Conservation (phyloP, 2,888 invertebrate species). For the Nebria salina region DNA sequence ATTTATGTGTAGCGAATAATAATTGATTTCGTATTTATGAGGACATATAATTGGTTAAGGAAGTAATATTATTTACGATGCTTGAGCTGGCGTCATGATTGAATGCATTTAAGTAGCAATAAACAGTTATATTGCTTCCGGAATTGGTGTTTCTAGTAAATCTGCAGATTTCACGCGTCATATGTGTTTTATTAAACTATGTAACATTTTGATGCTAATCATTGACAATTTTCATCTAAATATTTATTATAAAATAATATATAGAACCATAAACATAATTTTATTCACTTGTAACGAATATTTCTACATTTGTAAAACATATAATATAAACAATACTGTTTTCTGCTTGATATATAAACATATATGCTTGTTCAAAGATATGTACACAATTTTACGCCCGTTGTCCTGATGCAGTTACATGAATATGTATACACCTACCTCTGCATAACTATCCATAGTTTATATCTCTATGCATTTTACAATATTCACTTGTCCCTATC, state of each 20-base stretch:
- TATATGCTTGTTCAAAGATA: not conserved
- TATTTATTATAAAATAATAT: not conserved
- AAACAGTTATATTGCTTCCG: not conserved
- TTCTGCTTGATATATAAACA: not conserved
- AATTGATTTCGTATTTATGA: not conserved
- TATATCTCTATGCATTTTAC: not conserved
- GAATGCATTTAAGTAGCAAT: not conserved
- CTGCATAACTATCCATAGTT: not conserved
- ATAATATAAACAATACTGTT: not conserved
- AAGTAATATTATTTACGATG: not conserved
- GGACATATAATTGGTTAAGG: not conserved
- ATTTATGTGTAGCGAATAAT: not conserved
- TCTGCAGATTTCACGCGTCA: not conserved
- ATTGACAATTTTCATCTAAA: too few relatives aligned
- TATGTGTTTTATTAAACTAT: not conserved
- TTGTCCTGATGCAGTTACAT: not conserved
- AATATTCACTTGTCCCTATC: not conserved
- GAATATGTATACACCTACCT: conserved; percentile 1
- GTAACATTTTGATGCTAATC: not conserved
- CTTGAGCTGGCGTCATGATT: not conserved
- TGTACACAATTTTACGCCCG: not conserved
- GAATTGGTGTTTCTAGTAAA: not conserved
- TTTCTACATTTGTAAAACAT: not conserved
- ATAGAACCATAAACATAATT: not conserved
- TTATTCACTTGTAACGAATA: not conserved